Percentiles rank a stretch among this genome's conserved stretches.
These are phyloP conservation scores for Drosophila busckii DNA, from an alignment of 1,140 invertebrate genomes.

Conservation along the genomic window DNA sequence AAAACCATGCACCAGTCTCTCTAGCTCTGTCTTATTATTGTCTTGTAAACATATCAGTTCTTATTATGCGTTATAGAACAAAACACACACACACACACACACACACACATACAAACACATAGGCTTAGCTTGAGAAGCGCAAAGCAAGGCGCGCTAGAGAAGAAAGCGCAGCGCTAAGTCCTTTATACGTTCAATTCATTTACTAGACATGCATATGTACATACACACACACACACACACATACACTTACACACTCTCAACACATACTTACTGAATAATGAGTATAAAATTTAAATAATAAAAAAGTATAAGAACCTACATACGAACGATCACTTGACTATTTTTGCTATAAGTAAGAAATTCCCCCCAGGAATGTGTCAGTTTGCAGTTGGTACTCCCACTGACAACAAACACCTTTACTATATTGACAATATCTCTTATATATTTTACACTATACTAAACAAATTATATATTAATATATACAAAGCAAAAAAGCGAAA, in stretches of 20 bases:
- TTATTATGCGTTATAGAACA: slow-evolving; percentile 31
- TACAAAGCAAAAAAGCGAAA: no score
- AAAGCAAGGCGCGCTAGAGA: slow-evolving; percentile 23
- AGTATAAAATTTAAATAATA: slow-evolving; percentile 34
- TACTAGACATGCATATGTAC: slow-evolving; percentile 46
- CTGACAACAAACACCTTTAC: slow-evolving; percentile 78
- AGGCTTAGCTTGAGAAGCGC: slow-evolving; percentile 30
- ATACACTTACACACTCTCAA: slow-evolving; percentile 12
- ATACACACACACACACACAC: slow-evolving; percentile 42
- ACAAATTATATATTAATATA: slow-evolving; percentile 76
- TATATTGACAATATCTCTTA: slow-evolving; percentile 79
- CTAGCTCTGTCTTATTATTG: no score
- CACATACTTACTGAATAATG: slow-evolving; percentile 14
- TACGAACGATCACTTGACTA: slow-evolving; percentile 76
- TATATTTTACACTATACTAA: slow-evolving; percentile 78
- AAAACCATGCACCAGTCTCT: no score
- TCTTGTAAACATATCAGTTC: slow-evolving; percentile 30
- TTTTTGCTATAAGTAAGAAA: slow-evolving; percentile 76
- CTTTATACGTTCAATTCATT: slow-evolving; percentile 50
- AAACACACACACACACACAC: slow-evolving; percentile 19
- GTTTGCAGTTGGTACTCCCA: slow-evolving; percentile 65
- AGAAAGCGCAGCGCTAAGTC: slow-evolving; percentile 15
- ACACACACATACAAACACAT: slow-evolving; percentile 8
- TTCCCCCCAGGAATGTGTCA: slow-evolving; percentile 74
- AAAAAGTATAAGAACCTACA: slow-evolving; percentile 52